phyloP scores from a whole-genome alignment of 2,797 vertebrate genomes.

The Paguma larvata region DNA sequence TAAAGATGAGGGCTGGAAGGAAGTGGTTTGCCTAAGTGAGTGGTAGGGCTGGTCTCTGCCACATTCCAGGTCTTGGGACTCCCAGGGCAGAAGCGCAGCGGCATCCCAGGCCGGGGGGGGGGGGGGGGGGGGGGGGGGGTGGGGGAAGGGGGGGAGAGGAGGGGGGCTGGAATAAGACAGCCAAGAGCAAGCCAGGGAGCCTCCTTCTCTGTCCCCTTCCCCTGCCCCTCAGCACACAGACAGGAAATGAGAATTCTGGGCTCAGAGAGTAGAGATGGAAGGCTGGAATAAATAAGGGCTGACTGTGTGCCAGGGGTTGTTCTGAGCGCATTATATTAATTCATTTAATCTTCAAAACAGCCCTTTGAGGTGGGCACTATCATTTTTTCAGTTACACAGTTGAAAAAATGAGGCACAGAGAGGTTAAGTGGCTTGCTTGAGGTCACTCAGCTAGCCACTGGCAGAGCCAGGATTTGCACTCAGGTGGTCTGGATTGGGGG shows the following conservation, averaged over 20 bases:
- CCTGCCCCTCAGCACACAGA: neutral
- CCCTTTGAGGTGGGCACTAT: neutral
- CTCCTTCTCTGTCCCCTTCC: neutral
- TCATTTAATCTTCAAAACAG: neutral
- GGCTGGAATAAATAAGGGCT: neutral
- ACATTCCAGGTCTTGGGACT: neutral
- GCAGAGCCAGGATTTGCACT: slow-evolving; percentile 40
- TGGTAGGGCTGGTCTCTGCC: neutral
- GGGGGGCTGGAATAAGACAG: neutral
- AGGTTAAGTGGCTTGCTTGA: neutral
- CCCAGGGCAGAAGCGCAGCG: neutral
- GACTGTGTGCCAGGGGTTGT: neutral
- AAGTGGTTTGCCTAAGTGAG: neutral
- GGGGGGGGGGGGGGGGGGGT: too few species aligned
- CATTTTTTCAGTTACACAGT: neutral
- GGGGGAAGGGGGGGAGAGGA: too few species aligned
- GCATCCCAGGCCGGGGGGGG: too few species aligned
- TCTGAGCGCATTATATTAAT: neutral
- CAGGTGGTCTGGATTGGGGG: neutral
- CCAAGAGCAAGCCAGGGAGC: neutral
- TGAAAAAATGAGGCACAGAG: neutral
- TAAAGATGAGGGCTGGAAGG: neutral
- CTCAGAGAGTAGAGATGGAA: neutral
- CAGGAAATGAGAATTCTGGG: neutral
- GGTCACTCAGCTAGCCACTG: neutral